Percentiles rank a stretch among this genome's conserved stretches.
phyloP scores from a whole-genome alignment of 2,888 invertebrate species.

The Mimumesa dahlbomi region DNA sequence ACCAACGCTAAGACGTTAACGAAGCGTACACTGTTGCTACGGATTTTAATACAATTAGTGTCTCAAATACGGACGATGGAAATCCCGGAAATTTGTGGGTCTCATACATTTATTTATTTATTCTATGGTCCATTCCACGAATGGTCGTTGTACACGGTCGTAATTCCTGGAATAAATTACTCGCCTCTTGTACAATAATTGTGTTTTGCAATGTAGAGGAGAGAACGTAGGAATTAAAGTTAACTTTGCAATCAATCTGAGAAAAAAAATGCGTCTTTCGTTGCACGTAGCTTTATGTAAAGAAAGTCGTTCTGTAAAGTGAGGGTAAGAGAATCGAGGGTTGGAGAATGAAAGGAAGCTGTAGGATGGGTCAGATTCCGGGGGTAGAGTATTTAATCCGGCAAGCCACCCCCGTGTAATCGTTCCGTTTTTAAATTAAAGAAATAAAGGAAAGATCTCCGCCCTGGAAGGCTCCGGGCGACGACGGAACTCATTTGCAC shows the following conservation, averaged over 20 bases:
- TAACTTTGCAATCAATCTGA: conserved; percentile 52
- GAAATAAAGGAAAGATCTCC: conserved; percentile 71
- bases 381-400: conserved; percentile 71
- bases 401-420: conserved; percentile 70
- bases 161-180: too few relatives aligned
- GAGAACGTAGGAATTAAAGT: conserved; percentile 14
- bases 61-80: conserved; percentile 25
- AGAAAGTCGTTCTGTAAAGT: conserved; percentile 44
- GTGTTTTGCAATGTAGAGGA: neutral
- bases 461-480: conserved; percentile 50
- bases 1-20: conserved; percentile 42
- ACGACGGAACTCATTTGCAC: conserved; percentile 78
- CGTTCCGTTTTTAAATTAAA: conserved; percentile 74
- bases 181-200: too few relatives aligned
- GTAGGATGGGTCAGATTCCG: conserved; percentile 45
- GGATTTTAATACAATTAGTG: conserved; percentile 57
- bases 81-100: conserved; percentile 20
- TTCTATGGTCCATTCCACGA: too few relatives aligned
- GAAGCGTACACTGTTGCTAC: conserved; percentile 54
- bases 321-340: conserved; percentile 53
- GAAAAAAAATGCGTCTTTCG: conserved; percentile 19
- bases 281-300: conserved; percentile 39
- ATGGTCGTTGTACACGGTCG: too few relatives aligned
- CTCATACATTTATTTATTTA: neutral
- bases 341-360: conserved; percentile 41